phyloP scores from a whole-genome alignment of 2,113 vertebrate species.

The Neodontobutis hainanensis region DNA sequence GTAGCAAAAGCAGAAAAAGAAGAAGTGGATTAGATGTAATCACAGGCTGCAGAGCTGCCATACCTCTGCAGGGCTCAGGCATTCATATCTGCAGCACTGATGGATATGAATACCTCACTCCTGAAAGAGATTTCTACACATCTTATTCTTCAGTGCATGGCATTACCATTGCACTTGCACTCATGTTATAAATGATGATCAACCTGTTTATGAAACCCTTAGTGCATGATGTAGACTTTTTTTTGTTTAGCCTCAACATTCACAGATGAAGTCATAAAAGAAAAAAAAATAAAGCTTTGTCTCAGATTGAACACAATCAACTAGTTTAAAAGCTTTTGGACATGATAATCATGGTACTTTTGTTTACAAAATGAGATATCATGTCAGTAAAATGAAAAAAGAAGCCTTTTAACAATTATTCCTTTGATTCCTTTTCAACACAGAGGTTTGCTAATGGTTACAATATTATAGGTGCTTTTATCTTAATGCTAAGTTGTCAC shows the following conservation, averaged over 20 bases:
- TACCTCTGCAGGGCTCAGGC: constrained; percentile 61
- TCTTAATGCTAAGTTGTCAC: constrained; percentile 15
- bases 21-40: constrained; percentile 54
- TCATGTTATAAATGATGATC: constrained; percentile 52
- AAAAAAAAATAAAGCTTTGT: constrained; percentile 2
- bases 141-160: constrained; percentile 65
- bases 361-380: background rate
- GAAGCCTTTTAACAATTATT: background rate
- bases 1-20: constrained; percentile 51
- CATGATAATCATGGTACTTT: background rate
- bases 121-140: constrained; percentile 49
- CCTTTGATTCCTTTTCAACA: too few species aligned
- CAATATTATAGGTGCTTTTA: background rate
- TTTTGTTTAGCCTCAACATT: constrained; percentile 26
- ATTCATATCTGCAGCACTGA: constrained; percentile 61
- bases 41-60: constrained; percentile 70
- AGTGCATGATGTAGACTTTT: constrained; percentile 54
- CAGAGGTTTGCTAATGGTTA: background rate
- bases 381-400: constrained; percentile 2
- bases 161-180: constrained; percentile 66
- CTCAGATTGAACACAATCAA: background rate
- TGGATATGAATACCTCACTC: constrained; percentile 62
- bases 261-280: background rate
- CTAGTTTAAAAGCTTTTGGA: constrained; percentile 17
- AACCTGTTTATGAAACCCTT: constrained; percentile 26